These are phyloP conservation scores for Caligus rogercresseyi DNA, from an alignment of 1,140 invertebrate species.

Conservation along the genomic window DNA sequence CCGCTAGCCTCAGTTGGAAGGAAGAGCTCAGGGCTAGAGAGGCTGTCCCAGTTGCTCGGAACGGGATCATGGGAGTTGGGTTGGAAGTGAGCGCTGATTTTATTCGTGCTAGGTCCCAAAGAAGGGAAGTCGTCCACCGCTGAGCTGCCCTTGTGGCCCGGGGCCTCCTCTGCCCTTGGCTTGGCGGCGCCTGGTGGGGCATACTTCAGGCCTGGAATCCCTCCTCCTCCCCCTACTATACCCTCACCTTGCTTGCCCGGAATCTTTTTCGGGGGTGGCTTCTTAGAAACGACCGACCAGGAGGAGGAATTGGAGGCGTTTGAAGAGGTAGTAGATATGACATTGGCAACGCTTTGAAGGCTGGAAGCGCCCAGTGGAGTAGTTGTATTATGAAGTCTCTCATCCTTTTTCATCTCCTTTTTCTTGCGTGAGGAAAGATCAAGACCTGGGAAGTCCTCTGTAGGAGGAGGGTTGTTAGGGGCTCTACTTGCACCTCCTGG, in stretches of 20 bases:
- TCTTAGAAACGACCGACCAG: background rate
- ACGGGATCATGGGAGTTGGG: background rate
- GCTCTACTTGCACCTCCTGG: background rate
- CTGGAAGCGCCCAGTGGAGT: background rate
- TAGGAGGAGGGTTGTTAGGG: background rate
- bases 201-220: background rate
- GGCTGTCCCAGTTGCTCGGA: background rate
- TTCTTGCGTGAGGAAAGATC: background rate
- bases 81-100: background rate
- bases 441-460: constrained; percentile 18
- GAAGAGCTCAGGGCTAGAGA: background rate
- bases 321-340: background rate
- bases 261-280: too few relatives aligned
- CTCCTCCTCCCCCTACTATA: too few relatives aligned
- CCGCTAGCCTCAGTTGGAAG: background rate
- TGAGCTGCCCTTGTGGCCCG: too few relatives aligned
- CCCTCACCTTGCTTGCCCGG: too few relatives aligned
- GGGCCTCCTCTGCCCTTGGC: too few relatives aligned
- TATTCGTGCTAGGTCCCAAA: background rate
- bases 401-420: background rate
- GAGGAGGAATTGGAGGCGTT: too few relatives aligned
- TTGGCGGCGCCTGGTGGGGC: background rate
- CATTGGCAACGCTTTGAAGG: background rate
- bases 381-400: too few relatives aligned
- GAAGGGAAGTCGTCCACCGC: too few relatives aligned